phyloP scores from a whole-genome alignment of 2,113 vertebrate species.

The Archocentrus centrarchus region DNA sequence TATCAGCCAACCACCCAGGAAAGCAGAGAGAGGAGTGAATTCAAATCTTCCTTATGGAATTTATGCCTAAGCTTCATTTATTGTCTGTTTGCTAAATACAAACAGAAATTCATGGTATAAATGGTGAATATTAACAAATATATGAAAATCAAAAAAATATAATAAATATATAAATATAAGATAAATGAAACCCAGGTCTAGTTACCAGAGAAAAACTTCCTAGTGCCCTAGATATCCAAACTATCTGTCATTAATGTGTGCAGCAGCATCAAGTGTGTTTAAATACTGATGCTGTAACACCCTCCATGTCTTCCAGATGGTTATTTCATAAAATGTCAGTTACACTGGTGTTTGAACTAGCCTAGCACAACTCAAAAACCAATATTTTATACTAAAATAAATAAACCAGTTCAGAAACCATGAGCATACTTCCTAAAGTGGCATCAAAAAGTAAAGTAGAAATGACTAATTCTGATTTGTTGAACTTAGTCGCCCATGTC shows the following conservation, averaged over 20 bases:
- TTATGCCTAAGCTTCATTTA: background rate
- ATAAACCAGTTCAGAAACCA: background rate
- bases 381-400: background rate
- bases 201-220: background rate
- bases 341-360: background rate
- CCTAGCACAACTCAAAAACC: background rate
- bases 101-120: background rate
- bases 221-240: background rate
- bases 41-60: too few species aligned
- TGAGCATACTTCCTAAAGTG: background rate
- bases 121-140: background rate
- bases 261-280: background rate
- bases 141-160: background rate
- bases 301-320: background rate
- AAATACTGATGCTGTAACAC: background rate
- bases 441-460: background rate
- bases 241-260: background rate
- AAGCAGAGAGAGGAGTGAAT: too few species aligned
- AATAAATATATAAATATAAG: background rate
- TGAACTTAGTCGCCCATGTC: background rate
- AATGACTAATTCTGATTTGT: background rate
- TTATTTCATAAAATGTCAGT: background rate
- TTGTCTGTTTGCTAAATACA: background rate
- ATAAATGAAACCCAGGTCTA: background rate
- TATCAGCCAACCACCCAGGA: too few species aligned